These are phyloP conservation scores for Chrysotoxum bicinctum DNA, from an alignment of 2,888 invertebrate genomes.

Conservation along the genomic window DNA sequence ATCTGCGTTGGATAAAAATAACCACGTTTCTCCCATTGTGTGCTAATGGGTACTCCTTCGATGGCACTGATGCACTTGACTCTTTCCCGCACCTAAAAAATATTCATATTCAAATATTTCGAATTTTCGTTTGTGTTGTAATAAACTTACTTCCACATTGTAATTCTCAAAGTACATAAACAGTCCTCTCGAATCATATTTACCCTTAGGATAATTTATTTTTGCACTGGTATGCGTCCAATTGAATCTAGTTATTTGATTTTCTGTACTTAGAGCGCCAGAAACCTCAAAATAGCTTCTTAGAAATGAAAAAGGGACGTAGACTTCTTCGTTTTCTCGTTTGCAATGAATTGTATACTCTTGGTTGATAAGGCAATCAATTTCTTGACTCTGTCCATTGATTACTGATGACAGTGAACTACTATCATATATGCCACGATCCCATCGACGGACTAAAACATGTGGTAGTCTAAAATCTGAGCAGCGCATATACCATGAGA, in stretches of 20 bases:
- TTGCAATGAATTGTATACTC: conserved; percentile 91
- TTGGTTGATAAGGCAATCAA: conserved; percentile 94
- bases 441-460: conserved; percentile 78
- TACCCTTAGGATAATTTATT: conserved; percentile 93
- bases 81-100: conserved; percentile 87
- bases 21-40: conserved; percentile 97
- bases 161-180: conserved; percentile 99
- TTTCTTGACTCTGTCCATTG: conserved; percentile 82
- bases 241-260: conserved; percentile 89
- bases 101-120: background rate
- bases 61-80: conserved; percentile 97
- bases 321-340: conserved; percentile 92
- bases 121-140: background rate
- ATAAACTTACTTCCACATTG: conserved; percentile 90
- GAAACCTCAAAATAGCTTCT: conserved; percentile 97
- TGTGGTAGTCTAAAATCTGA: conserved; percentile 83
- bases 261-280: conserved; percentile 86
- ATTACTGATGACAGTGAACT: conserved; percentile 64
- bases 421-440: conserved; percentile 75
- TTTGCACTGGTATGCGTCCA: conserved; percentile 98
- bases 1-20: conserved; percentile 99
- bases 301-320: conserved; percentile 95
- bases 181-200: conserved; percentile 93
- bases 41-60: conserved; percentile 97
- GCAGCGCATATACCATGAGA: conserved; percentile 90